Evolutionary conservation across 1,140 invertebrate species (phyloP).

Genomic region (Camponotus pennsylvanicus): DNA sequence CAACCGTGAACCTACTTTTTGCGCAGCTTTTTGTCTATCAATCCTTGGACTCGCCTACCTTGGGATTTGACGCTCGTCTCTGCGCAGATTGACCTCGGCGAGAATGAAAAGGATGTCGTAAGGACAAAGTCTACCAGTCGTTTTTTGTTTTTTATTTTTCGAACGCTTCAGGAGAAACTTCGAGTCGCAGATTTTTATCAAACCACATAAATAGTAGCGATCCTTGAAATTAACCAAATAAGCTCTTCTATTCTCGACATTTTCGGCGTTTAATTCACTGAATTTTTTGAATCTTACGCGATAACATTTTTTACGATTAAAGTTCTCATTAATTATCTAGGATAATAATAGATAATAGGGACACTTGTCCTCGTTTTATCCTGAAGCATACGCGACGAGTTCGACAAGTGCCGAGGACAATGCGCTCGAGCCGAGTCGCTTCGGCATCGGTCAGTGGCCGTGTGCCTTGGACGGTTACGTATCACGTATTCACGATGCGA

Average conservation of each 20-base stretch:
- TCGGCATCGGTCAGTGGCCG: slow-evolving; percentile 80
- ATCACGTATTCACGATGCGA: slow-evolving; percentile 83
- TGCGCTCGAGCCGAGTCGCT: slow-evolving; percentile 74
- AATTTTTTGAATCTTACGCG: neutral
- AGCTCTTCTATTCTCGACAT: neutral
- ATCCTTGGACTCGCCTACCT: slow-evolving; percentile 47
- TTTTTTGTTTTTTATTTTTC: neutral
- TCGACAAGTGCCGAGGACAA: slow-evolving; percentile 73
- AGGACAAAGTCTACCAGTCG: neutral
- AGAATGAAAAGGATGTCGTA: slow-evolving; percentile 16
- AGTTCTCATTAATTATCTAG: neutral
- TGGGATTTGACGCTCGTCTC: slow-evolving; percentile 10
- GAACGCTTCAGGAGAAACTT: neutral
- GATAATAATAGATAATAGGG: neutral
- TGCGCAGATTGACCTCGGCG: slow-evolving; percentile 39
- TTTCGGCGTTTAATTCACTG: neutral
- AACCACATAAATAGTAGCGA: neutral
- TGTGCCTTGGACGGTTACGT: slow-evolving; percentile 81
- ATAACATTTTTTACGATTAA: neutral
- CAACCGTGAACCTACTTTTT: slow-evolving; percentile 59
- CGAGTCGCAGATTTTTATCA: slow-evolving; percentile 5
- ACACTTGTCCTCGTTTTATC: neutral
- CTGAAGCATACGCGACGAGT: slow-evolving; percentile 4
- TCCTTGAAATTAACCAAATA: neutral
- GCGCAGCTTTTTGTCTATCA: slow-evolving; percentile 53